These are phyloP conservation scores for Tachina grossa DNA, from an alignment of 2,888 invertebrate species.

Conservation along the genomic window DNA sequence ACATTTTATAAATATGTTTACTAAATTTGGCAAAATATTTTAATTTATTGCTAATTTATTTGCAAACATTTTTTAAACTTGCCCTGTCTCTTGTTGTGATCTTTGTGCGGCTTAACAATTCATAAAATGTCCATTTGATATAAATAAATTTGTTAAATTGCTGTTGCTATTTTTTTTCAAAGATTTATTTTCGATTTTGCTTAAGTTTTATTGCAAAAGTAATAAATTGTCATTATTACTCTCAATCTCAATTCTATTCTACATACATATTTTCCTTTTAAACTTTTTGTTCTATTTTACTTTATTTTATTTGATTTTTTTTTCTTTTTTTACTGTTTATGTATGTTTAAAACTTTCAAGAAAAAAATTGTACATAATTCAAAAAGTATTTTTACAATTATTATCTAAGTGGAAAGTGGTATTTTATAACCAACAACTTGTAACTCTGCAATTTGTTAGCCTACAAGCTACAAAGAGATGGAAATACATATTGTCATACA, in stretches of 20 bases:
- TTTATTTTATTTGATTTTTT: not conserved
- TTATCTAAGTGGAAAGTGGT: conserved; percentile 54
- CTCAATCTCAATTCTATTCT: conserved; percentile 34
- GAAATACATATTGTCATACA: not conserved
- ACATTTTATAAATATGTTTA: no score
- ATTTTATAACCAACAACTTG: conserved; percentile 61
- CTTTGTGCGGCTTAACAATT: conserved; percentile 23
- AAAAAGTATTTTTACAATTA: conserved; percentile 63
- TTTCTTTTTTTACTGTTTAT: conserved; percentile 35
- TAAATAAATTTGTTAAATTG: conserved; percentile 38
- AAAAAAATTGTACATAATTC: conserved; percentile 61
- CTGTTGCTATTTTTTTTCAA: conserved; percentile 13
- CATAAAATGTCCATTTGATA: conserved; percentile 36
- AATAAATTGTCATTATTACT: conserved; percentile 77
- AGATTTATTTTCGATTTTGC: conserved; percentile 78
- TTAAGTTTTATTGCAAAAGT: conserved; percentile 79
- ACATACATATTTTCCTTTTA: conserved; percentile 5
- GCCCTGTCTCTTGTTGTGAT: not conserved
- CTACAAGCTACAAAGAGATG: conserved; percentile 6
- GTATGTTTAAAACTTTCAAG: conserved; percentile 50
- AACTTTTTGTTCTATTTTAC: not conserved
- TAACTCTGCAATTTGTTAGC: conserved; percentile 50
- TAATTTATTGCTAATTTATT: not conserved
- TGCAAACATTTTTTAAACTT: not conserved
- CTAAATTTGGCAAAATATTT: not conserved